A percentile compares a stretch with the other conserved stretches of the same genome.
These are phyloP conservation scores for Chironomus tentans DNA, from an alignment of 2,888 invertebrate species.

Conservation along the genomic window DNA sequence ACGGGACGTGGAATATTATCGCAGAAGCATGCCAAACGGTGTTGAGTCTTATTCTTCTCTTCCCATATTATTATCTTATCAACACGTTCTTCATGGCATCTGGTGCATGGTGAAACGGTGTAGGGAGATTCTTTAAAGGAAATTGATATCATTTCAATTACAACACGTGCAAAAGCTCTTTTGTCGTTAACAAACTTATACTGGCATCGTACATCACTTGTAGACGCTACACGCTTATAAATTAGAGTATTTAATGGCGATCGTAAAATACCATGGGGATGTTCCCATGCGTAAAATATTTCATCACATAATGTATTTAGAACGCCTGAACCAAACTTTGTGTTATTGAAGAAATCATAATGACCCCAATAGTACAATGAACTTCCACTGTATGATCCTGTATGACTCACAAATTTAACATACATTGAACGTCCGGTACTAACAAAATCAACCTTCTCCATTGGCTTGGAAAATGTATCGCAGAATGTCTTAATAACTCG, in stretches of 20 bases:
- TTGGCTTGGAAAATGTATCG: slow-evolving; percentile 84
- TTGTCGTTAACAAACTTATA: slow-evolving; percentile 79
- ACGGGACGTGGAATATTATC: slow-evolving; percentile 53
- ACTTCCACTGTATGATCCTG: slow-evolving; percentile 89
- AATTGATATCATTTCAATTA: slow-evolving; percentile 66
- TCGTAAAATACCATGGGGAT: slow-evolving; percentile 62
- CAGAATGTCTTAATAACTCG: slow-evolving; percentile 89
- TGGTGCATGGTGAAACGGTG: slow-evolving; percentile 69
- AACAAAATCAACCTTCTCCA: slow-evolving; percentile 89
- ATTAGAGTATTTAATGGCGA: slow-evolving; percentile 81
- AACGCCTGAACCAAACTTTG: slow-evolving; percentile 73
- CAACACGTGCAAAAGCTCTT: slow-evolving; percentile 69
- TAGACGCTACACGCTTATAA: slow-evolving; percentile 65
- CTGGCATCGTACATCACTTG: slow-evolving; percentile 69
- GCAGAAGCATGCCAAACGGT: slow-evolving; percentile 66
- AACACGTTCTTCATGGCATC: slow-evolving; percentile 77
- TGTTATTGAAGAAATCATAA: slow-evolving; percentile 89
- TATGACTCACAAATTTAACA: slow-evolving; percentile 83
- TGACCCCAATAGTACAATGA: slow-evolving; percentile 91
- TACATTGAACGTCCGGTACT: slow-evolving; percentile 80
- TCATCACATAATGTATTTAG: slow-evolving; percentile 78
- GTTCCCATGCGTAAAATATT: slow-evolving; percentile 76
- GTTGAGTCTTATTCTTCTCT: slow-evolving; percentile 57
- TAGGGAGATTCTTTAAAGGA: slow-evolving; percentile 77
- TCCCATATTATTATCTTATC: slow-evolving; percentile 78